A percentile compares a stretch with the other conserved stretches of the same genome.
phyloP scores from a whole-genome alignment of 2,888 invertebrate genomes.

The Sminthurinus aureus region DNA sequence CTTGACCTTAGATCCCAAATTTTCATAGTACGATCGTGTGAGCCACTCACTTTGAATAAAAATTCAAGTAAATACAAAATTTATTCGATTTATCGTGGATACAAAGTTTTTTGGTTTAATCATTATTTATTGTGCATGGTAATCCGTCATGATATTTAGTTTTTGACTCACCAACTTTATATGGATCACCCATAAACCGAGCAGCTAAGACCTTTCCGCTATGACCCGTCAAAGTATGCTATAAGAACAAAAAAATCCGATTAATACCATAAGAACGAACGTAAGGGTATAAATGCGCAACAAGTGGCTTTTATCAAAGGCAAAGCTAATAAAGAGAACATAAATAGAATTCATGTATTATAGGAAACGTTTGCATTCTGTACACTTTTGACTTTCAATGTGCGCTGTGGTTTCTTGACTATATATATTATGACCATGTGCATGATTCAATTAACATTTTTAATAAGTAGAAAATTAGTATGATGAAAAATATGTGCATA shows the following conservation, averaged over 20 bases:
- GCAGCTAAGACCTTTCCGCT: constrained; percentile 98
- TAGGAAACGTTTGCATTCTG: no score
- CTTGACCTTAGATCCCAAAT: constrained; percentile 96
- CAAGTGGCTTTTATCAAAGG: no score
- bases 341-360: no score
- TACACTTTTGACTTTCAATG: no score
- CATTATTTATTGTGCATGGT: background rate
- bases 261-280: background rate
- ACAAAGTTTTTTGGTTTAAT: background rate
- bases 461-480: no score
- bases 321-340: no score
- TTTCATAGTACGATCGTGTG: constrained; percentile 97
- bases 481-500: no score
- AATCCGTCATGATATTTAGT: background rate
- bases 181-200: constrained; percentile 89
- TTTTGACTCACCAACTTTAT: constrained; percentile 71
- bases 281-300: no score
- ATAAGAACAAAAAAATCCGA: constrained; percentile 62
- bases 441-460: no score
- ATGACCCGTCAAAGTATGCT: constrained; percentile 94
- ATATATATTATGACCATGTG: no score
- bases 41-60: constrained; percentile 78
- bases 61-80: no score
- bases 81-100: background rate
- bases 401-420: no score